These are phyloP conservation scores for Trichopria drosophilae DNA, from an alignment of 2,888 invertebrate species.

Conservation along the genomic window DNA sequence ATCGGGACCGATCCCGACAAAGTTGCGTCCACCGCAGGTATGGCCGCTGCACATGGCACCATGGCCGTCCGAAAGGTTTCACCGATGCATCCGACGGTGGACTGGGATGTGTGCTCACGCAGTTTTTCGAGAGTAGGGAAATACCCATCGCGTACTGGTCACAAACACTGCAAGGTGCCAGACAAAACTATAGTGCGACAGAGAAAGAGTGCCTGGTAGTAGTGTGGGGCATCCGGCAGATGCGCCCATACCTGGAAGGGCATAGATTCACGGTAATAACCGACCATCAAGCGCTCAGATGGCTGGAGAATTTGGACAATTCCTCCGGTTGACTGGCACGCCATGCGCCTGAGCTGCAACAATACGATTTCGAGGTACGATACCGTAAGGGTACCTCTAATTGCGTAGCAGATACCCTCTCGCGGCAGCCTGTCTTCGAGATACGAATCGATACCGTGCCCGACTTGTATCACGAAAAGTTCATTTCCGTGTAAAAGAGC, in stretches of 20 bases:
- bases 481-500: background rate
- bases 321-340: slow-evolving; percentile 20
- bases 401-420: slow-evolving; percentile 27
- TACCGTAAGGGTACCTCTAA: slow-evolving; percentile 22
- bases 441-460: background rate
- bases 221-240: slow-evolving; percentile 17
- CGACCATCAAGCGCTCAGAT: slow-evolving; percentile 16
- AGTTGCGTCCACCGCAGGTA: too few species aligned
- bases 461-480: slow-evolving; percentile 4
- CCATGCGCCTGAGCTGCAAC: slow-evolving; percentile 25
- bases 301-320: slow-evolving; percentile 17
- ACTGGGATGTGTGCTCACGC: slow-evolving; percentile 18
- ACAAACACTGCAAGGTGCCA: slow-evolving; percentile 5
- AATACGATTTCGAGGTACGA: slow-evolving; percentile 22
- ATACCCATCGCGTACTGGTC: slow-evolving; percentile 22
- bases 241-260: slow-evolving; percentile 16
- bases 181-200: slow-evolving; percentile 10
- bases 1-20: background rate
- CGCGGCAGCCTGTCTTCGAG: slow-evolving; percentile 7
- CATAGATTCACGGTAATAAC: slow-evolving; percentile 17
- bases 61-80: too few species aligned
- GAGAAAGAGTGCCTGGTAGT: slow-evolving; percentile 6
- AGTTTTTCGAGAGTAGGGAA: background rate
- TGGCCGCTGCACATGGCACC: too few species aligned
- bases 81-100: slow-evolving; percentile 16